Percentiles rank a stretch among this genome's conserved stretches.
Evolutionary conservation across 2,113 vertebrate species (phyloP).

Genomic region (Chaetodon auriga): DNA sequence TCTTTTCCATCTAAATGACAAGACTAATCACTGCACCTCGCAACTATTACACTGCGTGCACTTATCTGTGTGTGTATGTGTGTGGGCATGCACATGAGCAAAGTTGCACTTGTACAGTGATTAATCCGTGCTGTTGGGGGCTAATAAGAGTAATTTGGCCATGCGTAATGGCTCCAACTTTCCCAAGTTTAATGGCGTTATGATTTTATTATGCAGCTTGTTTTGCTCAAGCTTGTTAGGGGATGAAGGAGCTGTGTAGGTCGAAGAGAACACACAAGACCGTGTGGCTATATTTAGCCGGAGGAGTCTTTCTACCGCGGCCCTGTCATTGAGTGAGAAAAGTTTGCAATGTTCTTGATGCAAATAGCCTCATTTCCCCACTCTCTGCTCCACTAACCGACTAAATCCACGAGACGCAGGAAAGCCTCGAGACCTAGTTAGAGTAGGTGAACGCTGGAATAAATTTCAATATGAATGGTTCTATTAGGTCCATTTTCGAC

Average conservation of each 20-base stretch:
- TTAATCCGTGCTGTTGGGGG: slow-evolving; percentile 74
- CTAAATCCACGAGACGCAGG: slow-evolving; percentile 70
- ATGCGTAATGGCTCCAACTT: slow-evolving; percentile 57
- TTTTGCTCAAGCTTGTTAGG: slow-evolving; percentile 70
- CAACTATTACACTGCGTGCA: slow-evolving; percentile 22
- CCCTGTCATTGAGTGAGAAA: slow-evolving; percentile 60
- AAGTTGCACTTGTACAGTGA: slow-evolving; percentile 66
- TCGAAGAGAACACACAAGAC: slow-evolving; percentile 60
- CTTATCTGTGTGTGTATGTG: slow-evolving; percentile 31
- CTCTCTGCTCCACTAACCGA: slow-evolving; percentile 76
- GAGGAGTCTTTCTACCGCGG: slow-evolving; percentile 35
- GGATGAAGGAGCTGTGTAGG: slow-evolving; percentile 72
- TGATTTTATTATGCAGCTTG: slow-evolving; percentile 69
- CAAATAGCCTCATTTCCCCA: slow-evolving; percentile 77
- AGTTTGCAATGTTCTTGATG: slow-evolving; percentile 67
- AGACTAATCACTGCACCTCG: slow-evolving; percentile 70
- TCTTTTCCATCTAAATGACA: slow-evolving; percentile 72
- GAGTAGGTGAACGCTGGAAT: slow-evolving; percentile 65
- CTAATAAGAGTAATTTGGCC: slow-evolving; percentile 76
- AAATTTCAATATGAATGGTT: slow-evolving; percentile 74
- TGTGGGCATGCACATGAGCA: slow-evolving; percentile 24
- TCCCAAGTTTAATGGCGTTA: slow-evolving; percentile 58
- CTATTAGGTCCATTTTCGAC: slow-evolving; percentile 69
- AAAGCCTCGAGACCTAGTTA: slow-evolving; percentile 71
- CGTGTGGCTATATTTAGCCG: slow-evolving; percentile 68